Conservation (phyloP, 2,888 invertebrate species). For the Folsomia candida region DNA sequence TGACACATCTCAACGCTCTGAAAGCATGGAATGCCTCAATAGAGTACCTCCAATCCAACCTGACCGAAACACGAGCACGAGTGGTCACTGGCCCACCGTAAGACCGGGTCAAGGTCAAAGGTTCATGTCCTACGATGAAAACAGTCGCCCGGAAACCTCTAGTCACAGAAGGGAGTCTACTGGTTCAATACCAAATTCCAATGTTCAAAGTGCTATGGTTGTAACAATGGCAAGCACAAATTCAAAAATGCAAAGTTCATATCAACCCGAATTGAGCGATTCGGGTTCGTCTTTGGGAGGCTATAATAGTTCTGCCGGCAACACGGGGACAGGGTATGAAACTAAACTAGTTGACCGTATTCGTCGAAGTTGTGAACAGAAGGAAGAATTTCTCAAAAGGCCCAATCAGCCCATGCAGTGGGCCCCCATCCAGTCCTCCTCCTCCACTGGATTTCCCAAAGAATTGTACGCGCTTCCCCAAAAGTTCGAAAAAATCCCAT, state of each 20-base stretch:
- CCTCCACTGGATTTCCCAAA: conserved; percentile 46
- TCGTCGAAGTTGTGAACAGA: conserved; percentile 81
- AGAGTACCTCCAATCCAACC: conserved; percentile 8
- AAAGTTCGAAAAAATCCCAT: conserved; percentile 68
- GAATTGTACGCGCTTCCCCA: conserved; percentile 69
- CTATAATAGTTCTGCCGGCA: background rate
- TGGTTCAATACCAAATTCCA: conserved; percentile 61
- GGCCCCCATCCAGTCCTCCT: conserved; percentile 55
- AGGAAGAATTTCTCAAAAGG: conserved; percentile 80
- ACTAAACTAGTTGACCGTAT: conserved; percentile 55
- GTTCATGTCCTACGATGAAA: conserved; percentile 40
- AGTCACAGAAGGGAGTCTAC: conserved; percentile 62
- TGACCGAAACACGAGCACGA: conserved; percentile 11
- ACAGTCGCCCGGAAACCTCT: conserved; percentile 63
- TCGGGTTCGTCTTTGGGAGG: background rate
- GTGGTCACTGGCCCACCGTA: conserved; percentile 35
- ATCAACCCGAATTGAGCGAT: conserved; percentile 8
- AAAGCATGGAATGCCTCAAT: conserved; percentile 48
- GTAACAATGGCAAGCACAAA: conserved; percentile 45
- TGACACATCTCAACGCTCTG: conserved; percentile 42
- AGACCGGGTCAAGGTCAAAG: conserved; percentile 48
- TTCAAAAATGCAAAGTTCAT: conserved; percentile 9
- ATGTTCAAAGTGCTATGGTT: conserved; percentile 40
- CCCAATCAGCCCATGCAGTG: conserved; percentile 62
- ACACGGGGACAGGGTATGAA: conserved; percentile 38